Evolutionary conservation across 2,888 invertebrate species (phyloP).

Genomic region (Tenthredo mesomela): DNA sequence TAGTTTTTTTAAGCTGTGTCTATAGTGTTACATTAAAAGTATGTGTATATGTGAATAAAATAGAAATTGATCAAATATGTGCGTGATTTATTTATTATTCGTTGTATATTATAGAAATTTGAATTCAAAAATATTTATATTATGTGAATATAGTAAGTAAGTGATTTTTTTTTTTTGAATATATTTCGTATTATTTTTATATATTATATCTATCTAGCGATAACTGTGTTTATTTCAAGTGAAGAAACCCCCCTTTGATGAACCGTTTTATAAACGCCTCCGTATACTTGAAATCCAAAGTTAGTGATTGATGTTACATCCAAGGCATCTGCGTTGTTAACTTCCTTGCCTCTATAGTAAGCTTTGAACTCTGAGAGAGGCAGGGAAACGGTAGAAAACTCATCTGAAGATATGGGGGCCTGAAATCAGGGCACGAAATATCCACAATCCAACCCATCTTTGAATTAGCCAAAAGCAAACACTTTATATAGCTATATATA

Average conservation of each 20-base stretch:
- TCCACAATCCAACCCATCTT: background rate
- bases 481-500: background rate
- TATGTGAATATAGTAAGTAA: too few relatives aligned
- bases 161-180: too few relatives aligned
- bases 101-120: background rate
- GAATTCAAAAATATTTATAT: background rate
- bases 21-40: background rate
- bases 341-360: slow-evolving; percentile 81
- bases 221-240: slow-evolving; percentile 83
- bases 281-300: slow-evolving; percentile 84
- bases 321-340: slow-evolving; percentile 81
- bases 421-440: slow-evolving; percentile 65
- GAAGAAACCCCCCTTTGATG: slow-evolving; percentile 84
- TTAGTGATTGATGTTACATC: slow-evolving; percentile 81
- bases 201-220: slow-evolving; percentile 67
- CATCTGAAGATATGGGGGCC: slow-evolving; percentile 78
- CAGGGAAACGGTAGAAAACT: slow-evolving; percentile 80
- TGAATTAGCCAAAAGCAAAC: background rate
- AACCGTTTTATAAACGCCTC: slow-evolving; percentile 83
- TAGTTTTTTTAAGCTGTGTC: background rate
- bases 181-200: too few relatives aligned
- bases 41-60: background rate
- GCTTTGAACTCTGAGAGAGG: slow-evolving; percentile 82
- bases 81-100: background rate
- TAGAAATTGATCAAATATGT: background rate